phyloP scores from a whole-genome alignment of 1,140 invertebrate species.

The Hyles euphorbiae region DNA sequence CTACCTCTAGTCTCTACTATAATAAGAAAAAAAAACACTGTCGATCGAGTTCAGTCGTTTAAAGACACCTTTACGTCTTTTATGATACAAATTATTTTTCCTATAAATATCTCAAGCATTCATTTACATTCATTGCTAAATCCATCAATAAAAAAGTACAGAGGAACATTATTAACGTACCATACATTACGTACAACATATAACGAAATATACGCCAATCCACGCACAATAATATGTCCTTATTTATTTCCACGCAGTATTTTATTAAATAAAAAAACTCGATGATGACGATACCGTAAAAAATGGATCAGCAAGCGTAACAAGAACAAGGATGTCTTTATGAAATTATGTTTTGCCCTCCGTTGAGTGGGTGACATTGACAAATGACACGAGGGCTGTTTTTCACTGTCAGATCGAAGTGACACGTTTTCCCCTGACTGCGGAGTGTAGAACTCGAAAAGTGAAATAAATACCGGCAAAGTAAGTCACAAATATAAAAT shows the following conservation, averaged over 20 bases:
- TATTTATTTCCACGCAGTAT: neutral
- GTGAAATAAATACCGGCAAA: conserved; percentile 40
- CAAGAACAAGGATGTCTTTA: conserved; percentile 65
- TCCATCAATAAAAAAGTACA: too few relatives aligned
- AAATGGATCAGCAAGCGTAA: conserved; percentile 35
- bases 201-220: too few relatives aligned
- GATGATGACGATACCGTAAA: conserved; percentile 37
- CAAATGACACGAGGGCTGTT: conserved; percentile 61
- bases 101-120: too few relatives aligned
- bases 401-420: conserved; percentile 67
- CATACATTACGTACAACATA: too few relatives aligned
- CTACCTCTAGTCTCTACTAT: too few relatives aligned
- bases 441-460: conserved; percentile 49
- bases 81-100: too few relatives aligned
- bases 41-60: too few relatives aligned
- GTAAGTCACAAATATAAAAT: conserved; percentile 5
- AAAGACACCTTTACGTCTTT: too few relatives aligned
- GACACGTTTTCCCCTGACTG: conserved; percentile 53
- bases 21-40: too few relatives aligned
- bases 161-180: too few relatives aligned
- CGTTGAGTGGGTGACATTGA: conserved; percentile 63
- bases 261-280: conserved; percentile 40
- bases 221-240: too few relatives aligned
- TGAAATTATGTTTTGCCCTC: conserved; percentile 65
- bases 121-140: too few relatives aligned